Base-by-base conservation (phyloP, 2,888 invertebrate species). In the Patella caerulea region DNA sequence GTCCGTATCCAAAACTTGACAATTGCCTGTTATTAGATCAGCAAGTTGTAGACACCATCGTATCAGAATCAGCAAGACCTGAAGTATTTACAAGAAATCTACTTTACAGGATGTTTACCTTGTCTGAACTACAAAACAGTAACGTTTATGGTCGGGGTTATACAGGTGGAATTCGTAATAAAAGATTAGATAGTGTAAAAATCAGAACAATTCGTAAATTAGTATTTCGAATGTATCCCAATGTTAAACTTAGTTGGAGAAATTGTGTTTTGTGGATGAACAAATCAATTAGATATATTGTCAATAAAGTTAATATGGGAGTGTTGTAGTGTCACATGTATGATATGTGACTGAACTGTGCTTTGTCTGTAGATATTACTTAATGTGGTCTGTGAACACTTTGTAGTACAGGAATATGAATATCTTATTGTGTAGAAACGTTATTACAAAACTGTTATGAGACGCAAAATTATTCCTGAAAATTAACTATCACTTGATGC, bases 181-280 rank as follows among this genome's bases (percentile, higher is more conserved):
- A 3, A 24, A 24, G 19, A 24, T 12, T 19, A 12, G 19, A 65
- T 12, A 19, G n/a, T 19, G 65, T 19, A 19, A 65, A 65, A 65
- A 14, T 65, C 12, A 9, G 19, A 65, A 24, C 24, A 12, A 65
- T 65, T 11, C 19, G 24, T 24, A 24, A 65, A 65, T 14, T 65
- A 24, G 5, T 24, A 3, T 19, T 65, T 65, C 14, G 11, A 15
- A 11, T 65, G 65, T 65, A 65, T 24, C 19, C 19, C 24, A 4
- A 11, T 19, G 19, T 65, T 9, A 65, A 24, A 65, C 14, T 65
- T n/a, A 65, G 65, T 14, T 65, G 65, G 65, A 65, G 65, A 65
- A 24, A 65, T 65, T 65, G 65, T 65, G 65, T 65, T 65, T 19
- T 65, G 24, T 65, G 65, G 65, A 65, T 65, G 65, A 24, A 19